Base-by-base conservation (phyloP, 2,113 vertebrate species). In the Perognathus longimembris region DNA sequence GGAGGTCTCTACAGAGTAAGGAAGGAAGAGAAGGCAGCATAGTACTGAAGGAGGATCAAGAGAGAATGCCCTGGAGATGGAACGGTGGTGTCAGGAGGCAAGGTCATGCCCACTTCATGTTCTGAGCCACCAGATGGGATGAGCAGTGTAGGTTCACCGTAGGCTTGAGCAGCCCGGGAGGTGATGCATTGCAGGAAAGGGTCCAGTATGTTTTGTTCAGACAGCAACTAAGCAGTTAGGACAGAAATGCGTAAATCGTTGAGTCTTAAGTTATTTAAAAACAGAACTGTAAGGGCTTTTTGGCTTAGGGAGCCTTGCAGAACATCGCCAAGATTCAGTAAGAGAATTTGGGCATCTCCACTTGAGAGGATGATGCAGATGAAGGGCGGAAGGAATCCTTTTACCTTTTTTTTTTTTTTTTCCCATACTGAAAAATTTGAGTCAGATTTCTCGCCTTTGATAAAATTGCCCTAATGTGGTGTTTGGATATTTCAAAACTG, bases 161-260 rank as follows among this genome's bases (percentile, higher is more conserved):
- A 85, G 21, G 64, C 36, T 85, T 92, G 87, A 32, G 32, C 26
- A 88, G 8, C 64, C 18, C 24, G 9, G 42, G 17, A 79, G 34
- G 79, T n/a, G 0, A 2, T 67, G 9, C 69, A 84, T 71, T 76
- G 42, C 63, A 80, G 77, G 24, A 87, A 36, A 83, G 42, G 38
- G 40, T 59, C 54, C n/a, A 10, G 70, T 81, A 54, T 54, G 15
- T 34, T 77, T 90, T 90, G 79, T 75, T 61, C 74, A 57, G 32
- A 75, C 26, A 94, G 36, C 64, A 59, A 42, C 70, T 74, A 36
- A 74, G 28, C 36, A 59, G 4, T 70, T 79, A 73, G 28, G 54
- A 73, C 26, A 34, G 50, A 90, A 89, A 61, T 54, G 57, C 22
- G 82, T 78, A 88, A 96, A 12, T 81, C 91, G 22, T 92, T 70